phyloP scores from a whole-genome alignment of 1,140 invertebrate genomes.

The Lasioglossum albipes region DNA sequence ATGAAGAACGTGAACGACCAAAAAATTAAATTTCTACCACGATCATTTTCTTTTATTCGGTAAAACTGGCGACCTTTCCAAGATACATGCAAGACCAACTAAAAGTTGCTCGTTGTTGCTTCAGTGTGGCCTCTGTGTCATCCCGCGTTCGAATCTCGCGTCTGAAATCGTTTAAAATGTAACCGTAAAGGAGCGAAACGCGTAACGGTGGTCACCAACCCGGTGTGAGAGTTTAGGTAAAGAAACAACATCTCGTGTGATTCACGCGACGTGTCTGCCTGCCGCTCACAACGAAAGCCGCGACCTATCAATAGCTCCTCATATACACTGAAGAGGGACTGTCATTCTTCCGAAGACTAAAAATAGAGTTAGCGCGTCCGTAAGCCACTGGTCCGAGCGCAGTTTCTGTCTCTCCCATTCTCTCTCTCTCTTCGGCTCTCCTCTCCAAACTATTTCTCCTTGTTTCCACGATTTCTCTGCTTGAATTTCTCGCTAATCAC shows the following conservation, averaged over 20 bases:
- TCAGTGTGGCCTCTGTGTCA: no score
- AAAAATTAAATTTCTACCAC: no score
- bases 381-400: conserved; percentile 39
- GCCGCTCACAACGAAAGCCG: conserved; percentile 59
- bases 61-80: no score
- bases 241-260: conserved; percentile 58
- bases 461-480: no score
- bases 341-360: conserved; percentile 74
- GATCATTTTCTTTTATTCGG: no score
- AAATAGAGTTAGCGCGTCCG: conserved; percentile 67
- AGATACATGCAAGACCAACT: no score
- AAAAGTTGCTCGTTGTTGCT: no score
- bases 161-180: not conserved
- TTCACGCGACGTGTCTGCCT: conserved; percentile 64
- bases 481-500: not conserved
- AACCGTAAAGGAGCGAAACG: not conserved
- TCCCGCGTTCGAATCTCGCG: not conserved
- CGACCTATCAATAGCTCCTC: conserved; percentile 75
- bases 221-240: conserved; percentile 9
- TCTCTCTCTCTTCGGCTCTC: no score
- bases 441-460: no score
- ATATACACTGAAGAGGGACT: conserved; percentile 72
- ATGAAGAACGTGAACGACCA: no score
- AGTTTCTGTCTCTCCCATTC: no score
- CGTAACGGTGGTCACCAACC: conserved; percentile 4